phyloP scores from a whole-genome alignment of 2,888 invertebrate species.

The Drosophila rellima region DNA sequence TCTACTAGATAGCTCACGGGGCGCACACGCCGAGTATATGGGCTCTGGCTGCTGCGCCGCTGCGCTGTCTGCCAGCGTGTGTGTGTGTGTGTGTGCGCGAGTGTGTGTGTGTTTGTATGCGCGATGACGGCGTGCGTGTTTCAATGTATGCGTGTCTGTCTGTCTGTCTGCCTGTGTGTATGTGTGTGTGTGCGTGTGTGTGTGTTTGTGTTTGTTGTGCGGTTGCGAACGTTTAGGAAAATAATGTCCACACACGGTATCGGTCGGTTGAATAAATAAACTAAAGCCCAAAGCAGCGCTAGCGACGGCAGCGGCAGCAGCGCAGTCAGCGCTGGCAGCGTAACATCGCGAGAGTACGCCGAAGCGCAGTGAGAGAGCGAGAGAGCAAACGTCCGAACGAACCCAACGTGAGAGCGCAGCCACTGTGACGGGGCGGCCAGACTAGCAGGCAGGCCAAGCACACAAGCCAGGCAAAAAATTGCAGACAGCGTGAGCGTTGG shows the following conservation, averaged over 20 bases:
- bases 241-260: constrained; percentile 86
- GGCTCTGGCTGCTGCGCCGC: constrained; percentile 39
- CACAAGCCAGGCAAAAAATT: constrained; percentile 25
- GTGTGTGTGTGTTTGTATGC: constrained; percentile 9
- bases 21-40: constrained; percentile 76
- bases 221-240: constrained; percentile 84
- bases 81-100: constrained; percentile 19
- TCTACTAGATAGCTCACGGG: constrained; percentile 79
- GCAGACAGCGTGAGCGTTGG: constrained; percentile 28
- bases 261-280: constrained; percentile 86
- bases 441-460: constrained; percentile 41
- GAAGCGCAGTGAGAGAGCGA: constrained; percentile 11
- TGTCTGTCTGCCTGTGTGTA: constrained; percentile 24
- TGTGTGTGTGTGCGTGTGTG: constrained; percentile 15
- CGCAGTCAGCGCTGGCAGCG: constrained; percentile 16
- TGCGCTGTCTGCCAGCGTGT: constrained; percentile 23
- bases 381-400: constrained; percentile 11
- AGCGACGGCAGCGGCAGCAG: constrained; percentile 35
- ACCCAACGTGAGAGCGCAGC: constrained; percentile 17
- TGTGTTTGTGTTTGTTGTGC: constrained; percentile 66
- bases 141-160: constrained; percentile 24
- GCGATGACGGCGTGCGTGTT: constrained; percentile 30
- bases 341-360: constrained; percentile 27
- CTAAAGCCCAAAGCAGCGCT: constrained; percentile 68
- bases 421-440: constrained; percentile 30